phyloP scores from a whole-genome alignment of 2,888 invertebrate species.

The Furcula furcula region DNA sequence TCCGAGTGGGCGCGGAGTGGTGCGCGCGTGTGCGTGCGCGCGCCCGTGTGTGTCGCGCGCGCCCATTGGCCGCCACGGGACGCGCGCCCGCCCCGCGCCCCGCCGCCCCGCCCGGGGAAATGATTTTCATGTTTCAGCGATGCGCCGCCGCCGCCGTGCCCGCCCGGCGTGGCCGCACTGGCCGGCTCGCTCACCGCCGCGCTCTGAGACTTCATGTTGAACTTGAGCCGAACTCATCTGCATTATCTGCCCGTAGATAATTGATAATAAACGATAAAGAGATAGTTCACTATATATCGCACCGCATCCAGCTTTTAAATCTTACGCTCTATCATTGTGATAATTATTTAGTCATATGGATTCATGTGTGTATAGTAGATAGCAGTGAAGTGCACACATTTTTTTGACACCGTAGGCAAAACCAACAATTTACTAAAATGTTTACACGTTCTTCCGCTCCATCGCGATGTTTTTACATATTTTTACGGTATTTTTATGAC shows the following conservation, averaged over 20 bases:
- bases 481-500: too few species aligned
- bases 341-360: too few species aligned
- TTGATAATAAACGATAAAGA: neutral
- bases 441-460: too few species aligned
- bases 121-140: too few species aligned
- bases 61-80: conserved; percentile 18
- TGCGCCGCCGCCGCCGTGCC: neutral
- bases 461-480: too few species aligned
- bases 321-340: too few species aligned
- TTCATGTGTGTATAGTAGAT: too few species aligned
- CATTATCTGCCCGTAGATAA: neutral
- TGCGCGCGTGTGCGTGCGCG: conserved; percentile 28
- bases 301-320: neutral
- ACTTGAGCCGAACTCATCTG: neutral
- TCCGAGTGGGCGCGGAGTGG: conserved; percentile 25
- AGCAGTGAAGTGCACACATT: too few species aligned
- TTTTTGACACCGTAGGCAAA: too few species aligned
- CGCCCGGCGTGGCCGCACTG: neutral
- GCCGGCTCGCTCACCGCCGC: neutral
- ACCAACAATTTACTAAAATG: too few species aligned
- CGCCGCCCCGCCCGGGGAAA: neutral
- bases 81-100: conserved; percentile 7
- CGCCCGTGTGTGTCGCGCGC: conserved; percentile 13
- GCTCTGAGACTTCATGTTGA: neutral
- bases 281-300: neutral